Evolutionary conservation across 2,888 invertebrate species (phyloP), one percentile per base, ranked within the genome.

Genomic region (Volucella inanis): DNA sequence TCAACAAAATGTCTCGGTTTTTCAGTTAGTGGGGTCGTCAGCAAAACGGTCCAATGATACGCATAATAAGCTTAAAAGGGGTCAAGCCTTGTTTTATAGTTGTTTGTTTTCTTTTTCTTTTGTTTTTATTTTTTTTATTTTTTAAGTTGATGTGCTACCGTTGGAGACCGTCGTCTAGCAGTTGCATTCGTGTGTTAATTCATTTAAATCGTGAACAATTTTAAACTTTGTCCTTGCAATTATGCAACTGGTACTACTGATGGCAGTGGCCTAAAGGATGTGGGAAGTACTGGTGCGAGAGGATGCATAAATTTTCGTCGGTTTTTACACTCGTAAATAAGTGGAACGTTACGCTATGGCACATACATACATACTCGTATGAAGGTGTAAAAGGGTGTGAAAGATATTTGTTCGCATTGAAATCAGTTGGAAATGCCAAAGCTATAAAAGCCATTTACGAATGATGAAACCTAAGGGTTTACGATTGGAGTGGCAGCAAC

Each of bases 51-150:
- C 72, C 70, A 75, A 70, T 72, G 83, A 79, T 71, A 79, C 84
- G 84, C 79, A 75, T 75, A 84, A 84, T 79, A 79, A 84, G 84
- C 84, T 84, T 83, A 68, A 83, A 74, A 49, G 61, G 65, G 72
- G 79, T 75, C 79, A 78, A 79, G 15, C 71, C 3, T 31, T 12
- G 64, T 74, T 41, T 64, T 49, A 47, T 64, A 47, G 55, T 6
- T 12, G 2, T 67, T 45, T 49, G 18, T 22, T 4, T 64, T 70
- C 71, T 57, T 72, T 62, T 62, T 31, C 18, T 47, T n/a, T n/a
- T n/a, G n/a, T n/a, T n/a, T n/a, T n/a, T n/a, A n/a, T n/a, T n/a
- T n/a, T n/a, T 15, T 43, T 18, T 39, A n/a, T 61, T 57, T 54
- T 22, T 31, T 15, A 18, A 52, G 41, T 55, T 14, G 41, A 31